Evolutionary conservation across 2,113 vertebrate species (phyloP).

Genomic region (Psettodes erumei): DNA sequence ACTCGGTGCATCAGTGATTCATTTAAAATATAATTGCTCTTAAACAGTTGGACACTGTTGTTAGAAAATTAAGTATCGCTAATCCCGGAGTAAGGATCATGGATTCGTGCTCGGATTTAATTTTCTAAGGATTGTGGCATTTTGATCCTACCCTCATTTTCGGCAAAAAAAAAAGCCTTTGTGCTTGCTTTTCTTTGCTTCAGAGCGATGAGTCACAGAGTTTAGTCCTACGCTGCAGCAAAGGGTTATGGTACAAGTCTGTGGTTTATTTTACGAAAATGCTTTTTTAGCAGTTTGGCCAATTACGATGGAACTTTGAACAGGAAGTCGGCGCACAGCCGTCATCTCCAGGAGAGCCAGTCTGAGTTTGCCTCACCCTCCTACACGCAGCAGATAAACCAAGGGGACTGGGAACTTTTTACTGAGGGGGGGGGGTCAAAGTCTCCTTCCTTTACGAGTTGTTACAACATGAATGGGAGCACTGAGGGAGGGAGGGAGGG

Average conservation of each 20-base stretch:
- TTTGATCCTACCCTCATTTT: background rate
- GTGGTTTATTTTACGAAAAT: slow-evolving; percentile 55
- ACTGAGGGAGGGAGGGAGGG: slow-evolving; percentile 52
- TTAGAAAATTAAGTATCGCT: background rate
- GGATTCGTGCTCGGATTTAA: background rate
- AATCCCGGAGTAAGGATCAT: background rate
- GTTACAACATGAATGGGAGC: slow-evolving; percentile 84
- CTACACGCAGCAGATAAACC: slow-evolving; percentile 52
- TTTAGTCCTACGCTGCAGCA: background rate
- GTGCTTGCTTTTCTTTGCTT: slow-evolving; percentile 2
- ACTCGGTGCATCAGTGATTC: background rate
- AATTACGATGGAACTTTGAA: slow-evolving; percentile 61
- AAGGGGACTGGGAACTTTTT: slow-evolving; percentile 67
- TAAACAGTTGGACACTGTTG: background rate
- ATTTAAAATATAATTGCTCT: background rate
- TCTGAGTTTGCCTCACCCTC: slow-evolving; percentile 50
- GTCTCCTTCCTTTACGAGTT: slow-evolving; percentile 85
- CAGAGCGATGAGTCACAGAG: background rate
- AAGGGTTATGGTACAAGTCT: background rate
- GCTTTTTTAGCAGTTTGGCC: slow-evolving; percentile 29
- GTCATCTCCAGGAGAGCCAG: slow-evolving; percentile 23
- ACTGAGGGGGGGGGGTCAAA: slow-evolving; percentile 82
- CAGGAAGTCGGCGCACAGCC: slow-evolving; percentile 44
- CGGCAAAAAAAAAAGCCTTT: background rate
- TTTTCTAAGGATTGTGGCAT: background rate